Evolutionary conservation across 2,797 vertebrate species (phyloP).

Genomic region (Falco columbarius): DNA sequence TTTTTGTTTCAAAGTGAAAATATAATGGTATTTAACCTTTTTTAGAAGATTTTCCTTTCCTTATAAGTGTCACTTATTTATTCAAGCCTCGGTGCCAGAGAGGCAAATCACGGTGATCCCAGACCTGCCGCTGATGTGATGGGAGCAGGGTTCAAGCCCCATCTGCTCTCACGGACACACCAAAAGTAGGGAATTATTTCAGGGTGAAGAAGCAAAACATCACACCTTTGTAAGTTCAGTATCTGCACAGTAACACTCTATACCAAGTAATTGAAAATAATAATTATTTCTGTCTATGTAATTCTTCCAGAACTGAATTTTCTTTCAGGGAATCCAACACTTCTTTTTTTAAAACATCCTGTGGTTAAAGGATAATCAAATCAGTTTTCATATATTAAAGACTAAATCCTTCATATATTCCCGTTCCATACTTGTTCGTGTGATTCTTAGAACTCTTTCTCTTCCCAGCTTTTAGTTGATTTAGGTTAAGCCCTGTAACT

Average conservation of each 20-base stretch:
- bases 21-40: neutral
- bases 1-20: neutral
- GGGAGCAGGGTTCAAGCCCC: neutral
- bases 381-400: conserved; percentile 14
- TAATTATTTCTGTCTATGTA: neutral
- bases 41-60: neutral
- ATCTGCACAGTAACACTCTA: neutral
- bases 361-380: conserved; percentile 25
- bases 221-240: neutral
- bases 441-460: conserved; percentile 25
- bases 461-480: neutral
- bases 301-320: neutral
- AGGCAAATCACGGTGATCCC: neutral
- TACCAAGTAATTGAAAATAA: neutral
- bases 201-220: neutral
- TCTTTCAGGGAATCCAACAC: neutral
- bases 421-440: conserved; percentile 18
- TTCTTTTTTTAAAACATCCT: neutral
- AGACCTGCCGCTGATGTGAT: neutral
- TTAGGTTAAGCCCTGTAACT: conserved; percentile 24
- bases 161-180: neutral
- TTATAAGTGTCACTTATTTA: neutral
- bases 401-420: conserved; percentile 14
- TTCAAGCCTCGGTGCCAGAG: neutral
- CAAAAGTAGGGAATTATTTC: neutral